These are phyloP conservation scores for Ptychoptera albimana DNA, from an alignment of 2,888 invertebrate species.

Conservation along the genomic window DNA sequence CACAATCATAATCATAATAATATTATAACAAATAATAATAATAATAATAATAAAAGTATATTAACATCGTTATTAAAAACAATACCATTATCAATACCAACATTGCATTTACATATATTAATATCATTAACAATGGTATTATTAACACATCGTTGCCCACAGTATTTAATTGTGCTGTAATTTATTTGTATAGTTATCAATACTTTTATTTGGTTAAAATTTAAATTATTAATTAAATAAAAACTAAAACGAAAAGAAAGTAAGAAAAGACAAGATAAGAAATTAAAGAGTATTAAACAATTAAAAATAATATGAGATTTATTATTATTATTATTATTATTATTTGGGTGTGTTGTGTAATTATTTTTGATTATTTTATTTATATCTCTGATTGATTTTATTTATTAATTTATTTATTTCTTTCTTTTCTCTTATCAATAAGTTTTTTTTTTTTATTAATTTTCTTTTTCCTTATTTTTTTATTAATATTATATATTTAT, in stretches of 20 bases:
- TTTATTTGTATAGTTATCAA: neutral
- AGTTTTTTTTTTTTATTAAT: conserved; percentile 9
- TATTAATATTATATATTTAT: conserved; percentile 11
- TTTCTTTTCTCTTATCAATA: conserved; percentile 2
- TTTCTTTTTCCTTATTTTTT: conserved; percentile 4
- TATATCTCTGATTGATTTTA: conserved; percentile 2
- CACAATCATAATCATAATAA: neutral
- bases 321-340: too few relatives aligned
- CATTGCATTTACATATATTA: conserved; percentile 47
- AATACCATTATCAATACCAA: conserved; percentile 17
- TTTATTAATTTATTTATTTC: conserved; percentile 4
- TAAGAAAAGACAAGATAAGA: too few relatives aligned
- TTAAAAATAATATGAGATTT: neutral
- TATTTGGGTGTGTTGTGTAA: neutral
- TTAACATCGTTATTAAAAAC: conserved; percentile 11
- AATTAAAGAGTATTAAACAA: neutral
- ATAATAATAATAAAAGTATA: conserved; percentile 8
- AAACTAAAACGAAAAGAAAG: too few relatives aligned
- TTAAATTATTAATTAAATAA: too few relatives aligned
- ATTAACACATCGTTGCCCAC: conserved; percentile 49
- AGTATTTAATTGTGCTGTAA: conserved; percentile 20
- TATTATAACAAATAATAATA: neutral
- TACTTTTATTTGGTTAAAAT: too few relatives aligned
- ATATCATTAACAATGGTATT: conserved; percentile 49
- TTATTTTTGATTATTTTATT: conserved; percentile 4